Evolutionary conservation across 1,140 invertebrate genomes (phyloP).

Genomic region (Brachystomella parvula): DNA sequence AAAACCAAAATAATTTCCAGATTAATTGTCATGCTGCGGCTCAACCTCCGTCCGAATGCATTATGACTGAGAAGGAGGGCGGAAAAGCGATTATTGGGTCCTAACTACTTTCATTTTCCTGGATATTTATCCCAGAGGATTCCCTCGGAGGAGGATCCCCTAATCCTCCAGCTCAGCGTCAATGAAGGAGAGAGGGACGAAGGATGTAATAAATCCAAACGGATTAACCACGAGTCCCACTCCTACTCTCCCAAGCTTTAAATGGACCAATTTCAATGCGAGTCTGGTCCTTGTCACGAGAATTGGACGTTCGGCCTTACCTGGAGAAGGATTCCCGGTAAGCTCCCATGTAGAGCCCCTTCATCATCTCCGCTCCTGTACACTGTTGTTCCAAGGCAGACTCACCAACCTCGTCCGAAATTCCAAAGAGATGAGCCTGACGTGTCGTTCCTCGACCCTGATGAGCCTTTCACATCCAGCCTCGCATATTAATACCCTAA

Average conservation of each 20-base stretch:
- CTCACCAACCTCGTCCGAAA: conserved; percentile 3
- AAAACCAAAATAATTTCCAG: not conserved
- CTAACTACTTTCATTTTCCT: conserved; percentile 33
- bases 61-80: conserved; percentile 23
- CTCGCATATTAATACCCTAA: not conserved
- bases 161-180: conserved; percentile 9
- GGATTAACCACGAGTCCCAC: conserved; percentile 25
- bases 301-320: not conserved
- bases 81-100: conserved; percentile 31
- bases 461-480: not conserved
- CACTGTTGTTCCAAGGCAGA: not conserved
- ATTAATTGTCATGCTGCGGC: conserved; percentile 30
- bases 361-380: not conserved
- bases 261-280: conserved; percentile 34
- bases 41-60: conserved; percentile 9
- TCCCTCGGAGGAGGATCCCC: conserved; percentile 19
- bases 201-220: conserved; percentile 32
- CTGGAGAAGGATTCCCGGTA: conserved; percentile 8
- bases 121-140: conserved; percentile 34
- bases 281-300: conserved; percentile 32
- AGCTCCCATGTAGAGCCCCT: conserved; percentile 6
- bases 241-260: conserved; percentile 16
- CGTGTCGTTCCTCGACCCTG: not conserved
- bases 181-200: conserved; percentile 9
- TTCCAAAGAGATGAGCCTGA: not conserved